Evolutionary conservation across 1,140 invertebrate genomes (phyloP), one percentile per base, ranked within the genome.

Genomic region (Micrasema longulum): DNA sequence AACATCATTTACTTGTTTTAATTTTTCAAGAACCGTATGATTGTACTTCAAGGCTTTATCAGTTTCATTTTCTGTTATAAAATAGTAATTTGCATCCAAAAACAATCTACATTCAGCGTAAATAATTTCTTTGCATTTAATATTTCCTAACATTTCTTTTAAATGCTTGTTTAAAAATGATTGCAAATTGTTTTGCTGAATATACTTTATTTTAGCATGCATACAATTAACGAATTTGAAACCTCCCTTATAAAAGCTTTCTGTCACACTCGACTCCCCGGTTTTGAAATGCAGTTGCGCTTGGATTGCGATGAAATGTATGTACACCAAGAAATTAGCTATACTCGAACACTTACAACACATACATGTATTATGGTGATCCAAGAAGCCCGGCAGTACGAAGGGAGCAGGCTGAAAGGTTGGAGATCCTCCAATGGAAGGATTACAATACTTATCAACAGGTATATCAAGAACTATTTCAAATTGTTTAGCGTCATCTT

Each of bases 391-490:
- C 7, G 74, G 71, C 36, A 71, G 55, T 1, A 2, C 18, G 47
- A 73, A 76, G 18, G 71, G 68, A 7, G 71, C 31, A 4, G 71
- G 36, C 11, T 71, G 50, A 47, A 76, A 76, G 16, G 63, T 68
- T 3, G 74, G 74, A 18, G 74, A 76, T 43, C 73, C 69, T 1
- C 70, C 70, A 11, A 62, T 11, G 10, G 48, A 60, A n/a, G 50
- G 41, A 23, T 18, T 64, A 14, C 2, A 68, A 14, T 66, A 60
- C 53, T 65, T 69, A 16, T 69, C 60, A 26, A n/a, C 45, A 14
- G 69, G 74, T 2, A 64, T 52, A 50, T 75, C 74, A 20, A 75
- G 45, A 12, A 72, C 70, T 26, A 69, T 57, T 67, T 75, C 74
- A 60, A 69, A 75, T 35, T 57, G 47, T 31, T 72, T 72, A 35